phyloP scores from a whole-genome alignment of 2,888 invertebrate species.

The Mycalesis mineus region DNA sequence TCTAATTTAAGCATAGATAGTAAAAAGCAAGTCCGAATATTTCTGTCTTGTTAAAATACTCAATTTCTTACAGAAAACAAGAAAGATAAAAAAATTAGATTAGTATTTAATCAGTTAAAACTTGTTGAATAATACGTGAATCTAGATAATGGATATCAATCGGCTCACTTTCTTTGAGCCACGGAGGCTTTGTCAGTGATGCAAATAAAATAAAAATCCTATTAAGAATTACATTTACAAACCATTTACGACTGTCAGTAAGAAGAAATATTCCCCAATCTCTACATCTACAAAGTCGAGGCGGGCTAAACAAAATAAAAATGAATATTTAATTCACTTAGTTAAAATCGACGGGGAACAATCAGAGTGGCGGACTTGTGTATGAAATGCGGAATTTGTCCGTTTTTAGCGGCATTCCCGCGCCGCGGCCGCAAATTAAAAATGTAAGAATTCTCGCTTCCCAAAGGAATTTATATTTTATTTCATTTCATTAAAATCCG shows the following conservation, averaged over 20 bases:
- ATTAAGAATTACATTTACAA: too few species aligned
- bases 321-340: slow-evolving; percentile 30
- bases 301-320: slow-evolving; percentile 20
- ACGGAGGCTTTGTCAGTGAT: too few species aligned
- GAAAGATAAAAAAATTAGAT: too few species aligned
- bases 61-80: too few species aligned
- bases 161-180: too few species aligned
- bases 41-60: too few species aligned
- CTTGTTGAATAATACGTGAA: too few species aligned
- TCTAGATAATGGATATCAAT: too few species aligned
- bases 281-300: background rate
- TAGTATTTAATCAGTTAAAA: too few species aligned
- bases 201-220: too few species aligned
- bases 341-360: slow-evolving; percentile 29
- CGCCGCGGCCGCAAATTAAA: slow-evolving; percentile 73
- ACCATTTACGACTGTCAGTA: background rate
- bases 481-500: slow-evolving; percentile 77
- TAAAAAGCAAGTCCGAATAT: too few species aligned
- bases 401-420: slow-evolving; percentile 70
- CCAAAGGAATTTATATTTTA: slow-evolving; percentile 76
- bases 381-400: slow-evolving; percentile 66
- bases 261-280: background rate
- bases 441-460: slow-evolving; percentile 77
- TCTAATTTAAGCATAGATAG: too few species aligned
- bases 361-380: slow-evolving; percentile 39